Conservation (phyloP, 2,113 vertebrate species). For the Phalacrocorax pelagicus region DNA sequence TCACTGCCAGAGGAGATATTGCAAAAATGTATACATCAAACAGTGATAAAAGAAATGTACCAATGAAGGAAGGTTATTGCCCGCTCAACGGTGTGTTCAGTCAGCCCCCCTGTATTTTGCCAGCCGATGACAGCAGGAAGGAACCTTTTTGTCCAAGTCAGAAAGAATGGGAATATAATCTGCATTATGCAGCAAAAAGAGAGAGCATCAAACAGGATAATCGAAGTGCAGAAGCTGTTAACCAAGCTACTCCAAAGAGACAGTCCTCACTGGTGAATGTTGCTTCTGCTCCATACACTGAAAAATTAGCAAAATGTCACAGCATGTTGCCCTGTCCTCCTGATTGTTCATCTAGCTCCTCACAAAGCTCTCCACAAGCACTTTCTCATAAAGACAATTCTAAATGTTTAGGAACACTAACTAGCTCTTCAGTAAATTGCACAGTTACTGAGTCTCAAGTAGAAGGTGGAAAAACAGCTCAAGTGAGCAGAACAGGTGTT, state of each 20-base stretch:
- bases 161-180: conserved; percentile 2
- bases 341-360: neutral
- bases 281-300: neutral
- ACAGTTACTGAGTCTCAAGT: neutral
- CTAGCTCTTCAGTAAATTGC: neutral
- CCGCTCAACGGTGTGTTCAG: neutral
- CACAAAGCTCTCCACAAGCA: neutral
- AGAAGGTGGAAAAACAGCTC: neutral
- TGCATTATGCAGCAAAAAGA: neutral
- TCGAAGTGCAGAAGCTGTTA: neutral
- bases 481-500: neutral
- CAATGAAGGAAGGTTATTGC: conserved; percentile 12
- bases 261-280: neutral
- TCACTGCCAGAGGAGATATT: conserved; percentile 7
- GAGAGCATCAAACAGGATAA: neutral
- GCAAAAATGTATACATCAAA: neutral
- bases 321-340: neutral
- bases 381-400: neutral
- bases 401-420: neutral
- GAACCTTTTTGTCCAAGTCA: conserved; percentile 6
- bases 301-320: neutral
- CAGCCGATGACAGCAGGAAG: conserved; percentile 10
- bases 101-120: neutral
- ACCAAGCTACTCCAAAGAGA: neutral
- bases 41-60: neutral